Evolutionary conservation across 2,113 vertebrate species (phyloP), one percentile per base, ranked within the genome.

Genomic region (Dryoscopus gambensis): DNA sequence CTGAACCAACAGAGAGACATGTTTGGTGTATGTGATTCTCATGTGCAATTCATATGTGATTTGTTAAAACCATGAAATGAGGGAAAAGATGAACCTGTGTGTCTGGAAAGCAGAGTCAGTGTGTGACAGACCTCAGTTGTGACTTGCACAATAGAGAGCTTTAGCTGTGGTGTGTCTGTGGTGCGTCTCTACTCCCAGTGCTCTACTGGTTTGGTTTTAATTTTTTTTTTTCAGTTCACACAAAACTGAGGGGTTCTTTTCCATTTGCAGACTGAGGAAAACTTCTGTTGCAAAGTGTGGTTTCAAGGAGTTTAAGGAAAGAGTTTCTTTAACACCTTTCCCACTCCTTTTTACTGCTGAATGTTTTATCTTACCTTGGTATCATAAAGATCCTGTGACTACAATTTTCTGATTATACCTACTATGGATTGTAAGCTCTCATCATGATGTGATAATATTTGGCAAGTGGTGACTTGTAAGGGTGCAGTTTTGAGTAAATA

Each of bases 141-240:
- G 95, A 89, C 88, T 97, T 97, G 96, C 93, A 95, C 75, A 52
- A 44, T 5, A n/a, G 62, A 70, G 59, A 95, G 59, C 69, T 95
- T 93, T 46, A 90, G 46, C 31, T 63, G 47, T 37, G 47, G 28
- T 73, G 22, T 13, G 86, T 81, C 92, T 96, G 59, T 93, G 91
- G 68, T 95, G 52, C 80, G 68, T 93, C 89, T 96, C 47, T 88
- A 53, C 35, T 44, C 69, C 69, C 50, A 71, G 5, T 37, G 67
- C 30, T 11, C 90, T 91, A 55, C 90, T 59, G 25, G 24, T 0
- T 15, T 25, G 37, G 5, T 44, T 18, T 22, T 15, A 2, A 15
- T 44, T 25, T 39, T 40, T 30, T 39, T 89, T 88, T 40, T 15
- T 35, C 7, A 56, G 42, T 94, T 95, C 52, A 74, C 47, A 35